Evolutionary conservation across 2,888 invertebrate genomes (phyloP), one percentile per base, ranked within the genome.

Genomic region (Drosophila nr. perissopoda): DNA sequence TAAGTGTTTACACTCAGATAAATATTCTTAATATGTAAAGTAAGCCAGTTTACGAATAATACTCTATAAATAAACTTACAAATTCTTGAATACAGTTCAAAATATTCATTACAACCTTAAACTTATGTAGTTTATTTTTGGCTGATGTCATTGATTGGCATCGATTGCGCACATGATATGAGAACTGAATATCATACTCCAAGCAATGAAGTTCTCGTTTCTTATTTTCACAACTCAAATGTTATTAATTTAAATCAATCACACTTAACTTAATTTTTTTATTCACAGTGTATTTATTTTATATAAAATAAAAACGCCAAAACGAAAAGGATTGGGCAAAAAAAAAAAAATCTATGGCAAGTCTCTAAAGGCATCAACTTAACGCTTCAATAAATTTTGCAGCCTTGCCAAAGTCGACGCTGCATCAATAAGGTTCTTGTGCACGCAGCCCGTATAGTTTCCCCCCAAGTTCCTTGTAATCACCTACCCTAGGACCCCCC

Each of bases 341-440:
- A 36, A n/a, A 48, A 31, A 16, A 31, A 7, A 11, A 40, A 78
- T 69, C 75, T 78, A 70, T 76, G 62, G 77, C 64, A 66, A 70
- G 81, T 88, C 90, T 83, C 87, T 78, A 65, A 83, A 83, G 82
- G 85, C 83, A 77, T 83, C 83, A 81, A 84, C 86, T 91, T 90
- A 83, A 91, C 86, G 82, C 91, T 87, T 91, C 91, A 91, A 91
- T 91, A 91, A 91, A 91, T 89, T 89, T 49, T 72, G 78, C 78
- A 77, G 78, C 78, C 73, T 80, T 80, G 81, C 67, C 81, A 72
- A 76, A 80, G 80, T 68, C 68, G 56, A 29, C 63, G 73, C 74
- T 80, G 80, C 91, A 91, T 91, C 90, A 90, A 91, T 91, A 91
- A 91, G 89, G 89, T 89, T 87, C 90, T 91, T 91, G 83, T 86